Conservation (phyloP, 2,888 invertebrate species). For the Agrenia bidenticulata region DNA sequence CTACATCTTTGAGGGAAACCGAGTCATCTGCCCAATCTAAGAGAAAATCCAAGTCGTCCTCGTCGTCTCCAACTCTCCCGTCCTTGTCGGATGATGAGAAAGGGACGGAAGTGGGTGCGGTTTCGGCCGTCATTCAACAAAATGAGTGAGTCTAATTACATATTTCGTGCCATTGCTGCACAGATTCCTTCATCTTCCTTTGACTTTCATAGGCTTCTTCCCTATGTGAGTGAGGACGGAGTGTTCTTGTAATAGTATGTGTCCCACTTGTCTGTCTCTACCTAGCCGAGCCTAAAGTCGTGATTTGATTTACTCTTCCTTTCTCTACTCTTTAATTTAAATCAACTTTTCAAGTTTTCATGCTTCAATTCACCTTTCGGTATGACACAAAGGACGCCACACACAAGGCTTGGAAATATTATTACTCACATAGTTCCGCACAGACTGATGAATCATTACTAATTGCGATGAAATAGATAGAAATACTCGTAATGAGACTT, state of each 20-base stretch:
- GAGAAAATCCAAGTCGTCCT: not conserved
- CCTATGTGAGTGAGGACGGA: no score
- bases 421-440: not conserved
- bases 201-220: no score
- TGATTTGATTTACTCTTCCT: conserved; percentile 8
- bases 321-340: conserved; percentile 1
- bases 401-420: not conserved
- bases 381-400: not conserved
- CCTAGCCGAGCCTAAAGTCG: not conserved
- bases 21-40: not conserved
- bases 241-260: no score
- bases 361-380: not conserved
- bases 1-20: not conserved
- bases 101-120: conserved; percentile 45
- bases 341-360: not conserved
- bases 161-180: not conserved
- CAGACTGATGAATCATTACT: not conserved
- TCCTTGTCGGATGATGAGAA: not conserved
- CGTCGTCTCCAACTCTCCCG: no score
- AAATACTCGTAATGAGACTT: no score
- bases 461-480: no score
- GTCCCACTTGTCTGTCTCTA: no score
- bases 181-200: no score
- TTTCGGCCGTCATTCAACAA: conserved; percentile 34
- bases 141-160: conserved; percentile 35